Evolutionary conservation across 2,888 invertebrate genomes (phyloP).

Genomic region (Tromatobia lineatoria): DNA sequence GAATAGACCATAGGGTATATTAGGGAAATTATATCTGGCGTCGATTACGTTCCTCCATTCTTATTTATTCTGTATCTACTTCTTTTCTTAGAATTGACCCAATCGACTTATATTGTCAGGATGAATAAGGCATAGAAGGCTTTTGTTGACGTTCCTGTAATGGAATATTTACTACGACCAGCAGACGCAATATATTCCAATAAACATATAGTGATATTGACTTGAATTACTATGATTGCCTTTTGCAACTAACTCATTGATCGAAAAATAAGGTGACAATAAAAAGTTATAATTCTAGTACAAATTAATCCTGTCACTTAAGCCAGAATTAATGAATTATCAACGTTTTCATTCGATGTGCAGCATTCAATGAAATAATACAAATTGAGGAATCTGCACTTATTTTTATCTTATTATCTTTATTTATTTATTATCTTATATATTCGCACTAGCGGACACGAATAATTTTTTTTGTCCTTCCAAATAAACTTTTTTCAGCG

Average conservation of each 20-base stretch:
- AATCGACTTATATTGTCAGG: conserved; percentile 27
- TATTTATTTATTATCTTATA: too few species aligned
- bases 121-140: neutral
- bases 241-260: neutral
- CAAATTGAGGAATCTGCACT: too few species aligned
- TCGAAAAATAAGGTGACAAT: neutral
- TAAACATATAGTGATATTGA: neutral
- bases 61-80: neutral
- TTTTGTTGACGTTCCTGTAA: too few species aligned
- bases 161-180: neutral
- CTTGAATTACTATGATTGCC: neutral
- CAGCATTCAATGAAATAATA: too few species aligned
- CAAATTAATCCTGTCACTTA: too few species aligned
- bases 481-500: too few species aligned
- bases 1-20: neutral
- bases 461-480: too few species aligned
- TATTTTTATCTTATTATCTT: too few species aligned
- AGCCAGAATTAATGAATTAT: too few species aligned
- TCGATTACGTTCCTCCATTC: neutral
- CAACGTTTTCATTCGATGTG: too few species aligned
- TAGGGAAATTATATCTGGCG: neutral
- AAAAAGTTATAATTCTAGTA: too few species aligned
- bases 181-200: neutral
- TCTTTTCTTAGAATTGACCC: neutral
- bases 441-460: too few species aligned